These are phyloP conservation scores for Elaeidobius kamerunicus DNA, from an alignment of 2,888 invertebrate genomes.

Conservation along the genomic window DNA sequence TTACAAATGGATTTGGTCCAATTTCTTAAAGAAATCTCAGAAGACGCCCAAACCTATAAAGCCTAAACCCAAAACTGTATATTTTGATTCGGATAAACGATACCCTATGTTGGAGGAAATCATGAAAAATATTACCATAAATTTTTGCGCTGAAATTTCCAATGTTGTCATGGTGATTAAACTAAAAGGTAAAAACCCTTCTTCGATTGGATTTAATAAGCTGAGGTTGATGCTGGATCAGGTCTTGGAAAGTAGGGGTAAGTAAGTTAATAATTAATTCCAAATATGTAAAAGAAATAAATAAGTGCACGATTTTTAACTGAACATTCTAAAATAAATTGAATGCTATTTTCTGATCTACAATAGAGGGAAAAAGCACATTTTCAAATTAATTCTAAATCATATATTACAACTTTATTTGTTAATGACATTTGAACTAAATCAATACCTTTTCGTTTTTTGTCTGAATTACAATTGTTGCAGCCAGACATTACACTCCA, in stretches of 20 bases:
- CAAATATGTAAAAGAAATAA: too few species aligned
- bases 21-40: conserved; percentile 40
- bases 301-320: too few species aligned
- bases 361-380: too few species aligned
- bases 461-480: too few species aligned
- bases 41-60: conserved; percentile 48
- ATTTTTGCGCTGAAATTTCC: conserved; percentile 66
- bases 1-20: conserved; percentile 56
- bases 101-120: conserved; percentile 47
- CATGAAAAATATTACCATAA: conserved; percentile 58
- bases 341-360: too few species aligned
- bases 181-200: conserved; percentile 50
- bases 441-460: too few species aligned
- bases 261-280: conserved; percentile 5
- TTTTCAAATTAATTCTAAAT: too few species aligned
- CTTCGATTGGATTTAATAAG: conserved; percentile 59
- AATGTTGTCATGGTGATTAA: conserved; percentile 57
- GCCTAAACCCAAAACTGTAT: conserved; percentile 6
- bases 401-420: too few species aligned
- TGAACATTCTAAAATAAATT: too few species aligned
- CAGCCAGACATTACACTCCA: too few species aligned
- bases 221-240: conserved; percentile 58
- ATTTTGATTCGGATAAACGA: conserved; percentile 18
- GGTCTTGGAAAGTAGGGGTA: conserved; percentile 47
- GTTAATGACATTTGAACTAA: too few species aligned